phyloP scores from a whole-genome alignment of 2,797 vertebrate genomes.

The Dallia pectoralis region DNA sequence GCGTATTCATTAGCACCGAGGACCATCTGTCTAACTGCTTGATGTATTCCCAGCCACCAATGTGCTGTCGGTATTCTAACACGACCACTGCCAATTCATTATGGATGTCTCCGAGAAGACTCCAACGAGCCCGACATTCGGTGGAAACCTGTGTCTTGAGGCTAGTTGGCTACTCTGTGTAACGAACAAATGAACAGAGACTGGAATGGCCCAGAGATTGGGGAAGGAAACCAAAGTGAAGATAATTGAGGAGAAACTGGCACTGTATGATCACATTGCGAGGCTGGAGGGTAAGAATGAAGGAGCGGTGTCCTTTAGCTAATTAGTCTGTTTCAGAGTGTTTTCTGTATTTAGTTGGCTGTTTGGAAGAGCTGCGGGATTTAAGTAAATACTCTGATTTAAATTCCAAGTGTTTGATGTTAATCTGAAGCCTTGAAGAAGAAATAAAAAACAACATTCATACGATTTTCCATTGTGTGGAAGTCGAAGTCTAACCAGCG shows the following conservation, averaged over 20 bases:
- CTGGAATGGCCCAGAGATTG: neutral
- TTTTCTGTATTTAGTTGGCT: slow-evolving; percentile 18
- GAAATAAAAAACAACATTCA: slow-evolving; percentile 1
- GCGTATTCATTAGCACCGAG: slow-evolving; percentile 16
- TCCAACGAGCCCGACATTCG: neutral
- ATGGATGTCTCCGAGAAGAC: slow-evolving; percentile 16
- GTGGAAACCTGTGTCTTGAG: slow-evolving; percentile 10
- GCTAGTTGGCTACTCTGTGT: neutral
- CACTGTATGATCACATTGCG: slow-evolving; percentile 12
- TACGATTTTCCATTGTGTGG: neutral
- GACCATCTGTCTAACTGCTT: slow-evolving; percentile 17
- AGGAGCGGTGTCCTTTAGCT: slow-evolving; percentile 25
- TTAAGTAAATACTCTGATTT: slow-evolving; percentile 4
- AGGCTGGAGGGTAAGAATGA: slow-evolving; percentile 25
- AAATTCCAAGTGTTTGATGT: slow-evolving; percentile 14
- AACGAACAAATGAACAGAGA: neutral
- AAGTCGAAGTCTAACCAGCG: slow-evolving; percentile 6
- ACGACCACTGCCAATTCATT: neutral
- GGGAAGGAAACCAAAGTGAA: neutral
- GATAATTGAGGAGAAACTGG: slow-evolving; percentile 15
- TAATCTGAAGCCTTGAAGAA: slow-evolving; percentile 17
- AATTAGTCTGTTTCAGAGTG: slow-evolving; percentile 24
- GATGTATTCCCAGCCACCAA: neutral
- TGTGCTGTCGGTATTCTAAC: neutral
- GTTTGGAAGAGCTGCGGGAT: neutral